Evolutionary conservation across 1,140 invertebrate genomes (phyloP).

Genomic region (Halyomorpha halys): DNA sequence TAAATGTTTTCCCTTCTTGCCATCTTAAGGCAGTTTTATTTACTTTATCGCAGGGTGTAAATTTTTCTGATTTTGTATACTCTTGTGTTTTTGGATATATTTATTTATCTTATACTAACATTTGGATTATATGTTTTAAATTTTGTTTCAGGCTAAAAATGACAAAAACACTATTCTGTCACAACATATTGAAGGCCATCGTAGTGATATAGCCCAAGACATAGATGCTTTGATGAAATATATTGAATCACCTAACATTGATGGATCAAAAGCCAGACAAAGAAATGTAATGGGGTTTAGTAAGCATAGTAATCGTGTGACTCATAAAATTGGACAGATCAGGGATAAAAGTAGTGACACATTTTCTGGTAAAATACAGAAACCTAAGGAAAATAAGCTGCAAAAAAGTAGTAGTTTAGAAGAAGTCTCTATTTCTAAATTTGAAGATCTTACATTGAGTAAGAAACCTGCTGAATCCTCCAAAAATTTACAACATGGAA

Average conservation of each 20-base stretch:
- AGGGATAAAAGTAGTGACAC: constrained; percentile 28
- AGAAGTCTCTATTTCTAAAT: constrained; percentile 56
- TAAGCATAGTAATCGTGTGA: not conserved
- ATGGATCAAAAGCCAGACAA: constrained; percentile 19
- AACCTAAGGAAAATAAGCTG: constrained; percentile 19
- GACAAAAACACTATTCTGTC: constrained; percentile 50
- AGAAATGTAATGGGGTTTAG: not conserved
- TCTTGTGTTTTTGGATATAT: too few relatives aligned
- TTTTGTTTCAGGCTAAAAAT: constrained; percentile 38
- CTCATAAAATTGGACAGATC: constrained; percentile 16
- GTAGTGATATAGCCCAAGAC: constrained; percentile 44
- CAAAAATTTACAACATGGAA: not conserved
- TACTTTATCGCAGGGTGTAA: not conserved
- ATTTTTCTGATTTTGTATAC: not conserved
- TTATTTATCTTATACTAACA: not conserved
- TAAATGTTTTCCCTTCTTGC: too few relatives aligned
- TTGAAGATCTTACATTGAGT: constrained; percentile 48
- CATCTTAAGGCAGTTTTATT: too few relatives aligned
- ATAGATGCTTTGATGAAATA: constrained; percentile 44
- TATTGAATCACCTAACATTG: constrained; percentile 37
- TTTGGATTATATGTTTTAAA: not conserved
- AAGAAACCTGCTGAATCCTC: constrained; percentile 4
- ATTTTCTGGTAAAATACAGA: constrained; percentile 21
- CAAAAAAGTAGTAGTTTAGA: constrained; percentile 39
- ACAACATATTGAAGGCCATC: constrained; percentile 52